phyloP scores from a whole-genome alignment of 2,888 invertebrate genomes.

The Lepetodrilus schrolli region DNA sequence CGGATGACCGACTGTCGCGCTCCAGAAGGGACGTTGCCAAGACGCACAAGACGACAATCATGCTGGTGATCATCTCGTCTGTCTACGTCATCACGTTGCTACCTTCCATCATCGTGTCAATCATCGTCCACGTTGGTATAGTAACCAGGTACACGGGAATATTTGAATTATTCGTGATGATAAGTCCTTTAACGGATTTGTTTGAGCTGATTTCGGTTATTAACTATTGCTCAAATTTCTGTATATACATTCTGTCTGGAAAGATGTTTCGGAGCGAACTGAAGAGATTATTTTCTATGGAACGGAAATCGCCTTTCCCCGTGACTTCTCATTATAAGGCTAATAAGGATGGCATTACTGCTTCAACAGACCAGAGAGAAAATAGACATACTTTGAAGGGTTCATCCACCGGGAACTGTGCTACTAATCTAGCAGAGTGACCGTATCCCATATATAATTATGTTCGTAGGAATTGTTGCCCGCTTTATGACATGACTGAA shows the following conservation, averaged over 20 bases:
- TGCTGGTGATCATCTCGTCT: constrained; percentile 65
- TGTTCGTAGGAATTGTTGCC: too few relatives aligned
- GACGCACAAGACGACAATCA: constrained; percentile 61
- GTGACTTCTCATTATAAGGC: too few relatives aligned
- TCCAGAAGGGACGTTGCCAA: constrained; percentile 29
- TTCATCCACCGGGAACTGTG: too few relatives aligned
- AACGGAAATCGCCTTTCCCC: too few relatives aligned
- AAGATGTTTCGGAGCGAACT: constrained; percentile 62
- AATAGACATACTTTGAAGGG: too few relatives aligned
- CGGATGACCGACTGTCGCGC: constrained; percentile 22
- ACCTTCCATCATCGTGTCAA: constrained; percentile 59
- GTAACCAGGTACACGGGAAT: constrained; percentile 37
- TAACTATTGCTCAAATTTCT: constrained; percentile 67
- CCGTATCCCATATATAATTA: too few relatives aligned
- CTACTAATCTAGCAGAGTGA: too few relatives aligned
- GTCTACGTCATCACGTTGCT: constrained; percentile 61
- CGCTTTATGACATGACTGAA: too few relatives aligned
- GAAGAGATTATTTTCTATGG: constrained; percentile 49
- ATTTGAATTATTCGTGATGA: constrained; percentile 34
- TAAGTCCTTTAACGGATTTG: constrained; percentile 49
- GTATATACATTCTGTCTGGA: constrained; percentile 67
- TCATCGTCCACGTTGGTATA: constrained; percentile 53
- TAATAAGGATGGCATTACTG: too few relatives aligned
- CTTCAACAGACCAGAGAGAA: too few relatives aligned
- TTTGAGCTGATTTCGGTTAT: constrained; percentile 56